Evolutionary conservation across 2,113 vertebrate genomes (phyloP).

Genomic region (Dissostichus mawsoni): DNA sequence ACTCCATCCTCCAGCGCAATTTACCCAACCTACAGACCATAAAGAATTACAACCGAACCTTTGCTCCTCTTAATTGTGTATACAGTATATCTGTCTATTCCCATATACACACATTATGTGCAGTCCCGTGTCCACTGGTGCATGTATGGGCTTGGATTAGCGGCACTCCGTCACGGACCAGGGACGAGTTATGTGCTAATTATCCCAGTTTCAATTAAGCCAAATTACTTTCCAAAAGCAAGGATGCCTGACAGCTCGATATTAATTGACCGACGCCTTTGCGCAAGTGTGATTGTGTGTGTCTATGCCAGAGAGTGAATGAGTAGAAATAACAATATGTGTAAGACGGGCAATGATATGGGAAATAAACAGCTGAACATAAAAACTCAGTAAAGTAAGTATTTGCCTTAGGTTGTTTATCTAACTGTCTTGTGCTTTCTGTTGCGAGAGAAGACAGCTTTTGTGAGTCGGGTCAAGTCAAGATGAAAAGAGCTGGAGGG

Average conservation of each 20-base stretch:
- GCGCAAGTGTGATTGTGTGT: conserved; percentile 5
- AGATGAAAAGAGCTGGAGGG: conserved; percentile 17
- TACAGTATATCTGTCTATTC: neutral
- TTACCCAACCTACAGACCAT: neutral
- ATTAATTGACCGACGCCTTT: conserved; percentile 26
- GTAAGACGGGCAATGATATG: neutral
- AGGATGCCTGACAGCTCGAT: conserved; percentile 44
- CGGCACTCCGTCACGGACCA: conserved; percentile 15
- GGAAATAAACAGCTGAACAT: neutral
- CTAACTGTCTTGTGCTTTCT: neutral
- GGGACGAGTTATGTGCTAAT: conserved; percentile 41
- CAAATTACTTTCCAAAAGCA: conserved; percentile 42
- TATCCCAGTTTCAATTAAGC: conserved; percentile 45
- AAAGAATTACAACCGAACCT: neutral
- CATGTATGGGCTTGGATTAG: conserved; percentile 29
- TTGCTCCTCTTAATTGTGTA: conserved; percentile 5
- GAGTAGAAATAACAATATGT: neutral
- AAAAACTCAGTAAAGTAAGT: neutral
- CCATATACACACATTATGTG: neutral
- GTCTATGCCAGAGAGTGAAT: neutral
- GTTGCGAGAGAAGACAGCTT: neutral
- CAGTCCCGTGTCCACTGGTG: conserved; percentile 18
- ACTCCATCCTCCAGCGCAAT: neutral
- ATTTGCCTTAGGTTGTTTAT: conserved; percentile 19
- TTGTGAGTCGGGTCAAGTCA: conserved; percentile 1